These are phyloP conservation scores for Leptoteleia sp. DNA, from an alignment of 1,140 invertebrate genomes.

Conservation along the genomic window DNA sequence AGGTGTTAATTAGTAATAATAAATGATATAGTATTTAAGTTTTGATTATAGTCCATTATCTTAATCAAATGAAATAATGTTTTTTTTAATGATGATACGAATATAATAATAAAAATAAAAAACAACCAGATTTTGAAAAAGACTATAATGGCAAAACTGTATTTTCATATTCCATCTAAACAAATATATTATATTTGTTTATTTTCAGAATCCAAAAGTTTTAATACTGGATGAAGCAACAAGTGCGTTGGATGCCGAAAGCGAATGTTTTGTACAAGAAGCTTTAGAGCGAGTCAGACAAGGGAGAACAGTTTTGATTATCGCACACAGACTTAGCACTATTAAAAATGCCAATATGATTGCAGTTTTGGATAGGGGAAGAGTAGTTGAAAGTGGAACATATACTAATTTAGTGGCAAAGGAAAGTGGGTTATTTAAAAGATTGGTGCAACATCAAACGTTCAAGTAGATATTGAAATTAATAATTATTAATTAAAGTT, in stretches of 20 bases:
- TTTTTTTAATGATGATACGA: too few species aligned
- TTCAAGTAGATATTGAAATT: constrained; percentile 73
- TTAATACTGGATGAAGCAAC: constrained; percentile 94
- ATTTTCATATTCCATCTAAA: too few species aligned
- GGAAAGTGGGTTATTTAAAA: constrained; percentile 84
- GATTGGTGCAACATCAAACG: constrained; percentile 86
- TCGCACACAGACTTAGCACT: constrained; percentile 95
- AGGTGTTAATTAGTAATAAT: too few species aligned
- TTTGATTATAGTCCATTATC: too few species aligned
- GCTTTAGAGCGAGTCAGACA: constrained; percentile 91
- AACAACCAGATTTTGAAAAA: too few species aligned
- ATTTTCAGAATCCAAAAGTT: constrained; percentile 88
- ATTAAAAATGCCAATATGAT: constrained; percentile 95
- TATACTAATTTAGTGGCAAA: constrained; percentile 86
- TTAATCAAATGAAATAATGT: too few species aligned
- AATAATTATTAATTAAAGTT: constrained; percentile 3
- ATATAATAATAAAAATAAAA: too few species aligned
- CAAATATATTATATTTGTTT: neutral
- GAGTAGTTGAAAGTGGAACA: constrained; percentile 90
- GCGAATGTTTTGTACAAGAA: constrained; percentile 93
- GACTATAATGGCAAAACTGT: too few species aligned
- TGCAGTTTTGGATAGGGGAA: constrained; percentile 91
- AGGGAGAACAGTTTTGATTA: constrained; percentile 94
- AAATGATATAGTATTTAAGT: too few species aligned
- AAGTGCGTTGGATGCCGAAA: constrained; percentile 95